Evolutionary conservation across 2,888 invertebrate species (phyloP), one percentile per base, ranked within the genome.

Genomic region (Euzetes globulus): DNA sequence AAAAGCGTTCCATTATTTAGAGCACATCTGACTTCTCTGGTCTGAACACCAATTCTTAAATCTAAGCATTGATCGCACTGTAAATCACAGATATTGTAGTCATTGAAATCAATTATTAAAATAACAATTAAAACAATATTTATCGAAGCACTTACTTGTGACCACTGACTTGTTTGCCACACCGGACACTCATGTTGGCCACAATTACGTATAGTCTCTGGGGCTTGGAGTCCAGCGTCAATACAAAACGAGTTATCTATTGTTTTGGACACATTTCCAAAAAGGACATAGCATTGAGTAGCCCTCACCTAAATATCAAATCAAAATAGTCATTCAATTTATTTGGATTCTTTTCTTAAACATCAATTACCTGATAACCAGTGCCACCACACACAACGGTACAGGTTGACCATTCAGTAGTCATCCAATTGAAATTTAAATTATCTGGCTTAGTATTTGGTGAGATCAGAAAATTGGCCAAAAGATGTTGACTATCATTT

Each of bases 391-490:
- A 95, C 0, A 88, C 88, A 78, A 90, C 89, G 1, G 90, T 91
- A 82, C 95, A 95, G 17, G 88, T 86, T 0, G 92, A 90, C 95
- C 95, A 96, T 13, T 90, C 88, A 0, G 90, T 89, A 15, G 89
- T 87, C 81, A 87, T 86, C 93, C 93, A 94, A 78, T 88, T 88
- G 82, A 90, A 92, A 79, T 88, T 84, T 78, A 88, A 80, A 80
- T 86, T 83, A 77, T 82, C 82, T 77, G 83, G 79, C 72, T 81
- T 82, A 76, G 83, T 84, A 79, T 82, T 83, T 6, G 83, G 84
- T 9, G 84, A 79, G 1, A 84, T 79, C 19, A 82, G 80, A 22
- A 77, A 75, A 72, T 76, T 77, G 72, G 77, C 68, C 33, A 75
- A 72, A 78, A 80, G 74, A 79, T 84, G 74, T 79, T 84, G 81